Base-by-base conservation (phyloP, 2,888 invertebrate species). In the Calephelis perditalis region DNA sequence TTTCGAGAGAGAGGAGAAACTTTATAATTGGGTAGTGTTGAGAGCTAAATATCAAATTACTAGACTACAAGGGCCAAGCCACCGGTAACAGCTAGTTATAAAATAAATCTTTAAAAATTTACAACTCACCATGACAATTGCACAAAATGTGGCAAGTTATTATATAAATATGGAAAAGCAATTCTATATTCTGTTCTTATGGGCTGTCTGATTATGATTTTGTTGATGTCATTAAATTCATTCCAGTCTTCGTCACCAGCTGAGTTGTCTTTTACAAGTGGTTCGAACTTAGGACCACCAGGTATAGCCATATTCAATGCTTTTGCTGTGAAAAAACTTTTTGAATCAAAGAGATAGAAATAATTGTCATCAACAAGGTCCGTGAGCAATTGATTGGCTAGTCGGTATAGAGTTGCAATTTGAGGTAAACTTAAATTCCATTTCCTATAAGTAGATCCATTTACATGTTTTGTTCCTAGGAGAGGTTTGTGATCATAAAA, bases 161-260 rank as follows among this genome's bases (percentile, higher is more conserved):
- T 99, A 91, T 99, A 99, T 71, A 99, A 91, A 84, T 99, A 99
- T 0, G 99, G 99, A 86, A 99, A 99, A 0, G 99, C 99, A 77
- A 99, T 99, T 70, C 99, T 94, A 82, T 99, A 99, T 84, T 99
- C 99, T 0, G 99, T 99, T 67, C 99, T 93, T 70, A 99, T 97
- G 4, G 99, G 99, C 78, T 99, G 99, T 8, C 99, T 92, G 71
- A 99, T 99, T 67, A 99, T 99, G 73, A 99, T 99, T 90, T 99
- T 99, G 84, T 99, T 99, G 71, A 99, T 99, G 78, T 99, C 99
- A 90, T 99, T 99, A 78, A 99, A 99, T 88, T 99, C 99, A 88
- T 99, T 99, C 99, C 99, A 99, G 82, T 99, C 99, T 89, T 99
- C 99, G 90, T 99, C 99, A 2, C 97, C 97, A 59, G 97, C 95